Evolutionary conservation across 2,888 invertebrate genomes (phyloP).

Genomic region (Podabrus alpinus): DNA sequence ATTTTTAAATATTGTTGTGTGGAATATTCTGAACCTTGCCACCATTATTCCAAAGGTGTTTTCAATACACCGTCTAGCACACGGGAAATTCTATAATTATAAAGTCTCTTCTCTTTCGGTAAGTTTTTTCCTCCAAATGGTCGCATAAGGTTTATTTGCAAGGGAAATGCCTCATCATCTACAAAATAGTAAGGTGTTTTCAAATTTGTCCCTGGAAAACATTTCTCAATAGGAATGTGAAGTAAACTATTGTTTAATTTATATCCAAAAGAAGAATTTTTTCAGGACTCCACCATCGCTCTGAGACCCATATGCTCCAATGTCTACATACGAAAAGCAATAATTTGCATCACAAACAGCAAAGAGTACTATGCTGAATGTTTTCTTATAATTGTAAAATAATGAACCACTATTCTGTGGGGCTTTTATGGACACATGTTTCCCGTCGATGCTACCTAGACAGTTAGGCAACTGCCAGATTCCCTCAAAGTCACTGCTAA

Average conservation of each 20-base stretch:
- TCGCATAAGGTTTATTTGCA: too few species aligned
- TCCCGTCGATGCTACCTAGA: conserved; percentile 42
- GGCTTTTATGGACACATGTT: conserved; percentile 37
- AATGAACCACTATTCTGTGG: conserved; percentile 40
- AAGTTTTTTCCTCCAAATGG: conserved; percentile 30
- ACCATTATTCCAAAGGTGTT: conserved; percentile 31
- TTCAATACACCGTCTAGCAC: conserved; percentile 19
- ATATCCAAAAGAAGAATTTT: conserved; percentile 25
- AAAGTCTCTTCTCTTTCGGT: conserved; percentile 6
- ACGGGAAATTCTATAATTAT: conserved; percentile 23
- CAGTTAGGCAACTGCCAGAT: conserved; percentile 36
- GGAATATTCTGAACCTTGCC: conserved; percentile 29
- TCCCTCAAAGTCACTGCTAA: too few species aligned
- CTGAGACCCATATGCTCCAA: conserved; percentile 42
- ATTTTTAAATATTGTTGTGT: neutral
- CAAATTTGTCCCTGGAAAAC: too few species aligned
- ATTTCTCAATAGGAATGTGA: too few species aligned
- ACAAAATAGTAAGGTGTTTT: too few species aligned
- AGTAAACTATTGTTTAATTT: too few species aligned
- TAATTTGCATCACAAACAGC: conserved; percentile 43
- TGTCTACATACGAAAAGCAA: conserved; percentile 42
- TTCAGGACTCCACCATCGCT: conserved; percentile 42
- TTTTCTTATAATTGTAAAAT: conserved; percentile 45
- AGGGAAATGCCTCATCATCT: too few species aligned
- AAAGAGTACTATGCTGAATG: conserved; percentile 42